Percentiles rank a stretch among this genome's conserved stretches.
Evolutionary conservation across 2,888 invertebrate species (phyloP).

Genomic region (Perizoma affinitatum): DNA sequence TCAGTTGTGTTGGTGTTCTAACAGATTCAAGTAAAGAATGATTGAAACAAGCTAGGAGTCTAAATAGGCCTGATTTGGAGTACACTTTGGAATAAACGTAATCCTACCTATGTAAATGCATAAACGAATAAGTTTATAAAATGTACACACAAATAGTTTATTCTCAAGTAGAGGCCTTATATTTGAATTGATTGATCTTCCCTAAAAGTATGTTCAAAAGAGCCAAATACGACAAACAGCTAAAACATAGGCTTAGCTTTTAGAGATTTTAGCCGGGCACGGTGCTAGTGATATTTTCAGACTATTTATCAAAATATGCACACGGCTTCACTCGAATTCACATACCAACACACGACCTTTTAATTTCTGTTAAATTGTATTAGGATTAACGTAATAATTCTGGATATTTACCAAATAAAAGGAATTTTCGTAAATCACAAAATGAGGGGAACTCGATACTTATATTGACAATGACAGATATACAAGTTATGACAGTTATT

Average conservation of each 20-base stretch:
- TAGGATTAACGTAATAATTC: slow-evolving; percentile 48
- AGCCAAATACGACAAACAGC: neutral
- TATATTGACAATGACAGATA: slow-evolving; percentile 37
- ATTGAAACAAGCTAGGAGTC: too few relatives aligned
- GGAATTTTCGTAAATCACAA: slow-evolving; percentile 31
- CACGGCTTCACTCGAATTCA: slow-evolving; percentile 23
- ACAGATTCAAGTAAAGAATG: too few relatives aligned
- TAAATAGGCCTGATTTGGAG: too few relatives aligned
- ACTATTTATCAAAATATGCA: slow-evolving; percentile 14
- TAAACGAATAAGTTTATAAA: too few relatives aligned
- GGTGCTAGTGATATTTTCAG: neutral
- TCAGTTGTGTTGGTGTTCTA: too few relatives aligned
- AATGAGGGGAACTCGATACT: slow-evolving; percentile 40
- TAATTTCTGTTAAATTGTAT: neutral
- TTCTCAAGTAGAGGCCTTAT: neutral
- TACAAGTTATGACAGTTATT: neutral
- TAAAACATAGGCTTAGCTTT: slow-evolving; percentile 4
- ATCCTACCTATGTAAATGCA: too few relatives aligned
- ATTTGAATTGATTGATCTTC: neutral
- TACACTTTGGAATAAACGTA: too few relatives aligned
- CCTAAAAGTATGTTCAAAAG: neutral
- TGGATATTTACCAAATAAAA: slow-evolving; percentile 58
- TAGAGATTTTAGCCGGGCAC: slow-evolving; percentile 21
- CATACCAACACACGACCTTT: slow-evolving; percentile 18
- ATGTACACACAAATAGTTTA: neutral